A percentile compares a stretch with the other conserved stretches of the same genome.
Conservation (phyloP, 2,113 vertebrate species). For the Misgurnus mizolepis region DNA sequence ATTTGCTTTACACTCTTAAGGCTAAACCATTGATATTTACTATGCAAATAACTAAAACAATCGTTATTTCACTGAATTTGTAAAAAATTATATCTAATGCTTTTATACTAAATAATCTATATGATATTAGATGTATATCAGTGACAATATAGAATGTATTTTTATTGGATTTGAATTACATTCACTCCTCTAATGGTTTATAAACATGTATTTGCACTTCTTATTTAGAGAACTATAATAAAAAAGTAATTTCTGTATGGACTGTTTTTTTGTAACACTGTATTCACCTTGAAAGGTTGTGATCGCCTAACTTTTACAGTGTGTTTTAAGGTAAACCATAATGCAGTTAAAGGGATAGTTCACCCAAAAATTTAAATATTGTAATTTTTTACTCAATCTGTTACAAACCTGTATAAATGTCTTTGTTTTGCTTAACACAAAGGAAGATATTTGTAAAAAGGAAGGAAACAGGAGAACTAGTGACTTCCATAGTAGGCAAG, state of each 20-base stretch:
- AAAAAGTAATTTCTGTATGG: conserved; percentile 13
- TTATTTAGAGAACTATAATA: conserved; percentile 14
- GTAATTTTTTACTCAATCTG: too few relatives aligned
- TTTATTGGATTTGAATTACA: conserved; percentile 22
- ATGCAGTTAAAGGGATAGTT: too few relatives aligned
- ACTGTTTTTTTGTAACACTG: background rate
- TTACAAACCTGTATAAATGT: too few relatives aligned
- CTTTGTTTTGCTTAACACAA: too few relatives aligned
- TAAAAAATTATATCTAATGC: background rate
- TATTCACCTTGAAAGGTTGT: background rate
- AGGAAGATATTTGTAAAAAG: too few relatives aligned
- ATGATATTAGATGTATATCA: conserved; percentile 3
- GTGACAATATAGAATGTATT: conserved; percentile 8
- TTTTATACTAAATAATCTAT: conserved; percentile 22
- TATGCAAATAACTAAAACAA: conserved; percentile 15
- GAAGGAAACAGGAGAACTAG: too few relatives aligned
- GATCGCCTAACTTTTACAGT: too few relatives aligned
- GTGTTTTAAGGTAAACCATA: too few relatives aligned
- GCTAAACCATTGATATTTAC: background rate
- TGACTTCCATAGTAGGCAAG: too few relatives aligned
- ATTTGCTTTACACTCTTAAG: background rate
- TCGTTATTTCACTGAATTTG: background rate
- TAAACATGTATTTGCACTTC: conserved; percentile 37
- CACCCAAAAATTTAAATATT: too few relatives aligned
- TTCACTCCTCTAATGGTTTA: conserved; percentile 27